These are phyloP conservation scores for Amphilophus citrinellus DNA, from an alignment of 2,113 vertebrate species.

Conservation along the genomic window DNA sequence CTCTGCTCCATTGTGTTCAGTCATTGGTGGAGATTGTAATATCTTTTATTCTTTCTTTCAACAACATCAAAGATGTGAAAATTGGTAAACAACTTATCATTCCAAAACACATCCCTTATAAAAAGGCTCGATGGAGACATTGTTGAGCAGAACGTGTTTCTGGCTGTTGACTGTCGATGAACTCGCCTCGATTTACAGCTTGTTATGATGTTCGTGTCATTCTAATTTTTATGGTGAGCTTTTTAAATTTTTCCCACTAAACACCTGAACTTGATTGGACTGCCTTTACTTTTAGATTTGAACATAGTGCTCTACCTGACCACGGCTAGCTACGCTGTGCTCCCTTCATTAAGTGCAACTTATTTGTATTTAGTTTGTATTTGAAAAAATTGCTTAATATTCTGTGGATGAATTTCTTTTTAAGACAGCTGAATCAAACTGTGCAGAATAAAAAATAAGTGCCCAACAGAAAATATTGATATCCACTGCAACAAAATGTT, in stretches of 20 bases:
- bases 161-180: background rate
- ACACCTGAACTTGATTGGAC: background rate
- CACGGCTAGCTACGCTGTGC: background rate
- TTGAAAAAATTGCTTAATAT: background rate
- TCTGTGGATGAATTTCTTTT: background rate
- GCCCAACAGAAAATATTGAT: too few relatives aligned
- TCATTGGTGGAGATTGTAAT: background rate
- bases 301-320: background rate
- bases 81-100: background rate
- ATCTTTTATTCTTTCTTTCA: background rate
- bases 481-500: too few relatives aligned
- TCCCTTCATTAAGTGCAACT: too few relatives aligned
- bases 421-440: background rate
- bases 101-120: background rate
- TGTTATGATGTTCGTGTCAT: background rate
- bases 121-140: background rate
- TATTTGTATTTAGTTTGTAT: background rate
- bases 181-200: background rate
- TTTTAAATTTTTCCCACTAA: background rate
- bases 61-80: background rate
- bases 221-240: background rate
- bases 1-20: background rate
- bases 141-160: accelerated
- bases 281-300: background rate
- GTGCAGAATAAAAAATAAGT: too few relatives aligned